These are phyloP conservation scores for Thalassoma bifasciatum DNA, from an alignment of 2,113 vertebrate species.

Conservation along the genomic window DNA sequence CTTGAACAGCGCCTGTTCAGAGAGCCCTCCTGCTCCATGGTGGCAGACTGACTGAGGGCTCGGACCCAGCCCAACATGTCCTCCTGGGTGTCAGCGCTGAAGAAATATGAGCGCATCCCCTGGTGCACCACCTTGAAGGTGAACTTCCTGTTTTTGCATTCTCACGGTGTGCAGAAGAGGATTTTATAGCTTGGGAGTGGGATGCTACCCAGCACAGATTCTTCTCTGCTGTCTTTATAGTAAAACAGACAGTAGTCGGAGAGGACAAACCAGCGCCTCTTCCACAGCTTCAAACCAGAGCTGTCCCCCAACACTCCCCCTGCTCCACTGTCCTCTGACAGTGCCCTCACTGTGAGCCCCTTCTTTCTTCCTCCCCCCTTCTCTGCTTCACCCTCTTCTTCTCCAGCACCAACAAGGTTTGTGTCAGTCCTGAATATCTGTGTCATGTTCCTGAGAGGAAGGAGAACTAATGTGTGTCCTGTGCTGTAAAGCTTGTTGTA, in stretches of 20 bases:
- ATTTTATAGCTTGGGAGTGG: slow-evolving; percentile 91
- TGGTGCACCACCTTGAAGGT: slow-evolving; percentile 93
- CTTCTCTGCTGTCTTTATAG: slow-evolving; percentile 91
- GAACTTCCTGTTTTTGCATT: slow-evolving; percentile 89
- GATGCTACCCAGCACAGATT: slow-evolving; percentile 89
- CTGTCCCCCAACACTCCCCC: slow-evolving; percentile 86
- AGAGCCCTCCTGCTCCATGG: slow-evolving; percentile 83
- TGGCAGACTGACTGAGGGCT: slow-evolving; percentile 88
- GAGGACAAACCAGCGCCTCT: slow-evolving; percentile 93
- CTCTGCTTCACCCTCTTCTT: slow-evolving; percentile 11
- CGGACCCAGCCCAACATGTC: slow-evolving; percentile 92
- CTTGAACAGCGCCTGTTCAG: slow-evolving; percentile 83
- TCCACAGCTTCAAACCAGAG: slow-evolving; percentile 91
- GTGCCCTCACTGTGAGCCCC: slow-evolving; percentile 68
- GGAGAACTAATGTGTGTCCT: too few relatives aligned
- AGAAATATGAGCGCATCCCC: slow-evolving; percentile 91
- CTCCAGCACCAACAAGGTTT: too few relatives aligned
- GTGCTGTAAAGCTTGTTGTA: too few relatives aligned
- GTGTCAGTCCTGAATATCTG: too few relatives aligned
- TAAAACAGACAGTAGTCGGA: slow-evolving; percentile 93
- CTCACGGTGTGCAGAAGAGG: slow-evolving; percentile 85
- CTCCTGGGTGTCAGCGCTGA: slow-evolving; percentile 91
- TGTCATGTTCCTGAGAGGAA: too few relatives aligned
- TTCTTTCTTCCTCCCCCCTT: slow-evolving; percentile 33
- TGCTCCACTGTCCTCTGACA: slow-evolving; percentile 67